phyloP scores from a whole-genome alignment of 2,888 invertebrate species.

The Lapara coniferarum region DNA sequence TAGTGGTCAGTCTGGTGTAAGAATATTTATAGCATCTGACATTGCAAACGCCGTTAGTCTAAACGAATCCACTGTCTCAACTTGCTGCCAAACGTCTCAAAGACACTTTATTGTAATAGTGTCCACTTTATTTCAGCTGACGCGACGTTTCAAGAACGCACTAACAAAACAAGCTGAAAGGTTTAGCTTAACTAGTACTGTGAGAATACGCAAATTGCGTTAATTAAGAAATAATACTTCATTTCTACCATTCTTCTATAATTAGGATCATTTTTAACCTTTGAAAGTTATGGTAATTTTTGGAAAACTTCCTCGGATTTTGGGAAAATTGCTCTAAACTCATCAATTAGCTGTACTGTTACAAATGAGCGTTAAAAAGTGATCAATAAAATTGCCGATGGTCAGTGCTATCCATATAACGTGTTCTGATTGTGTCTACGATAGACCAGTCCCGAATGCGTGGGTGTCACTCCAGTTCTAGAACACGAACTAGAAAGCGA shows the following conservation, averaged over 20 bases:
- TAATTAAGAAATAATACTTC: too few species aligned
- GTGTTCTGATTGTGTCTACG: conserved; percentile 49
- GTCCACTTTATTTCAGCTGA: too few species aligned
- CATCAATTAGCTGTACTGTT: background rate
- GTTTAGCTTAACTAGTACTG: too few species aligned
- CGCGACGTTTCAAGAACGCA: too few species aligned
- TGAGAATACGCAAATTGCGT: too few species aligned
- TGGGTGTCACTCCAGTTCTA: conserved; percentile 49
- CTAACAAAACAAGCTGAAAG: too few species aligned
- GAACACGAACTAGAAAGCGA: conserved; percentile 41
- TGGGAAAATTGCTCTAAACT: too few species aligned
- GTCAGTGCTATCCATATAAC: conserved; percentile 58
- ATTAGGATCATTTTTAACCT: too few species aligned
- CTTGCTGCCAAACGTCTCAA: background rate
- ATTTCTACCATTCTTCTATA: too few species aligned
- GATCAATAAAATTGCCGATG: conserved; percentile 51
- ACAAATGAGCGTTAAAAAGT: background rate
- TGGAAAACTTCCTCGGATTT: too few species aligned
- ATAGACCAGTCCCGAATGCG: conserved; percentile 41
- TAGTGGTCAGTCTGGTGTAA: background rate
- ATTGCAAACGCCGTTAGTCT: background rate
- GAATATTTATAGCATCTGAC: background rate
- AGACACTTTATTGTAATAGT: too few species aligned
- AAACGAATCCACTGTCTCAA: background rate
- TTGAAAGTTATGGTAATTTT: too few species aligned